phyloP scores from a whole-genome alignment of 2,113 vertebrate species.

The Penelope pileata region DNA sequence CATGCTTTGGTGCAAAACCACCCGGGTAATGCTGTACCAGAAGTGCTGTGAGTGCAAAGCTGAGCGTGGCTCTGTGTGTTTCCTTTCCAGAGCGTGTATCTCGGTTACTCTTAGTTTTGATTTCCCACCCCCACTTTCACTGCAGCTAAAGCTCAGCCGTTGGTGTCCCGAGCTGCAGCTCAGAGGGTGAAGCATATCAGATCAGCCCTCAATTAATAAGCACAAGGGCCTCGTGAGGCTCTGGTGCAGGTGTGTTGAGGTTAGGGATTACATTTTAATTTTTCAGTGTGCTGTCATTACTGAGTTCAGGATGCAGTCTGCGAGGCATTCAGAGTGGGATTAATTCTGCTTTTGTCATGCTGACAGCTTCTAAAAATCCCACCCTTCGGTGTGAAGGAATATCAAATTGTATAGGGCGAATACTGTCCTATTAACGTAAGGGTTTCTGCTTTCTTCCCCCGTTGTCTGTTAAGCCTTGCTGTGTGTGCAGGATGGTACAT shows the following conservation, averaged over 20 bases:
- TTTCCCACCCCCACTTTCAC: background rate
- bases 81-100: background rate
- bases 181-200: background rate
- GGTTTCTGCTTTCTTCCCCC: background rate
- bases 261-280: background rate
- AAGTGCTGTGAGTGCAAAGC: background rate
- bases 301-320: background rate
- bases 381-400: background rate
- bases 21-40: background rate
- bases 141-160: background rate
- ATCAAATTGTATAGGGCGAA: background rate
- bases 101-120: background rate
- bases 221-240: background rate
- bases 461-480: background rate
- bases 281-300: background rate
- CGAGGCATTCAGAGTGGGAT: background rate
- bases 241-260: slow-evolving; percentile 31
- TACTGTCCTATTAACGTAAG: background rate
- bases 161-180: background rate
- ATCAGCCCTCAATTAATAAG: background rate
- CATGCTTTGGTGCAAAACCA: background rate
- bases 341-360: background rate
- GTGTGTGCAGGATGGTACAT: slow-evolving; percentile 44
- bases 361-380: background rate
- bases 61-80: background rate